These are phyloP conservation scores for Eptatretus burgeri DNA, from an alignment of 2,113 vertebrate genomes.

Conservation along the genomic window DNA sequence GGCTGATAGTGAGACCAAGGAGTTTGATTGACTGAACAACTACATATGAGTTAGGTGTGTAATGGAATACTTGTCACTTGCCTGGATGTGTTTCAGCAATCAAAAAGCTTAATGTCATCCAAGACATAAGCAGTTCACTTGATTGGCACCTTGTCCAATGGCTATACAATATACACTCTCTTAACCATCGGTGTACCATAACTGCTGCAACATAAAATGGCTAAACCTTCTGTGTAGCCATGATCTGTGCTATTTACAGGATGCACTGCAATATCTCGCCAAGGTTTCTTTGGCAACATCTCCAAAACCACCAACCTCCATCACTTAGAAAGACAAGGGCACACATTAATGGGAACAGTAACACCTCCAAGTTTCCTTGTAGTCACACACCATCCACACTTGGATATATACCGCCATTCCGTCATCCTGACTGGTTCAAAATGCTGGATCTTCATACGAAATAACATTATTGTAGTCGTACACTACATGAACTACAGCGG, in stretches of 20 bases:
- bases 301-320: not conserved
- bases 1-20: no score
- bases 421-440: not conserved
- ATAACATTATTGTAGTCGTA: not conserved
- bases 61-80: not conserved
- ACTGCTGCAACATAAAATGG: no score
- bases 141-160: not conserved
- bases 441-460: not conserved
- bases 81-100: not conserved
- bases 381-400: not conserved
- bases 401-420: not conserved
- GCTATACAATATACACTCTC: not conserved
- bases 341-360: not conserved
- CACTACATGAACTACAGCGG: not conserved
- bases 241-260: not conserved
- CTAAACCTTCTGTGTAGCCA: not conserved
- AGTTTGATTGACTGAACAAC: not conserved
- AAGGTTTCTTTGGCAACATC: not conserved
- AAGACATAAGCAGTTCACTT: not conserved
- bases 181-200: not conserved
- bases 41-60: not conserved
- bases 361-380: not conserved
- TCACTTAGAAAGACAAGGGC: not conserved
- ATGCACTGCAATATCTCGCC: constrained; percentile 1
- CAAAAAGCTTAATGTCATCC: not conserved